Evolutionary conservation across 1,140 invertebrate species (phyloP), one percentile per base, ranked within the genome.

Genomic region (Drosophila micromelanica): DNA sequence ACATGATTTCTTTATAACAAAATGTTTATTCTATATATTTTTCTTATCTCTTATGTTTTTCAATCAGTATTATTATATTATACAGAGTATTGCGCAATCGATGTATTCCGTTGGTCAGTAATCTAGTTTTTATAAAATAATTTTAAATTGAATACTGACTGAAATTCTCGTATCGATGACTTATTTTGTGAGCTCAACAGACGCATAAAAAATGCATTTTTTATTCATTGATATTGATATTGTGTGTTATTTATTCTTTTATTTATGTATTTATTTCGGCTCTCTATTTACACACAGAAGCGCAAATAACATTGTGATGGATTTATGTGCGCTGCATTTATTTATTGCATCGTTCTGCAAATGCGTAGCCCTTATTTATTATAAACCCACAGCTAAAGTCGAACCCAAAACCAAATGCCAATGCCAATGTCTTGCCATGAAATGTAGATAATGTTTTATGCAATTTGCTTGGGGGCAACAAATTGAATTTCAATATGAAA

Each of bases 401-500:
- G n/a, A 17, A 45, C 23, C 7, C 32, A 45, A 37, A 61, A 27
- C 17, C 49, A 45, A 45, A 20, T 15, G 15, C 9, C 40, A 45
- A 46, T 37, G 42, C 20, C 49, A 62, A 45, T 57, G 49, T 49
- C 61, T 46, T n/a, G n/a, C n/a, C n/a, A n/a, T n/a, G 11, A 35
- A 45, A 37, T 32, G 15, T 23, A 13, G 43, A 49, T 54, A 69
- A 68, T 73, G 40, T 60, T 60, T 73, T 73, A 73, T 73, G 64
- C 70, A 62, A 62, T 62, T 62, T 62, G 46, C 46, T 37, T 8
- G 48, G n/a, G n/a, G 13, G 13, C 37, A 73, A 43, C 51, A 76
- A 84, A 85, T 84, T 85, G 67, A 85, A 84, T 84, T 84, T 73
- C 45, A 63, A 73, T 73, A 72, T 42, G 61, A 42, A 65, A 65